Evolutionary conservation across 2,888 invertebrate species (phyloP).

Genomic region (Agrochola lota): DNA sequence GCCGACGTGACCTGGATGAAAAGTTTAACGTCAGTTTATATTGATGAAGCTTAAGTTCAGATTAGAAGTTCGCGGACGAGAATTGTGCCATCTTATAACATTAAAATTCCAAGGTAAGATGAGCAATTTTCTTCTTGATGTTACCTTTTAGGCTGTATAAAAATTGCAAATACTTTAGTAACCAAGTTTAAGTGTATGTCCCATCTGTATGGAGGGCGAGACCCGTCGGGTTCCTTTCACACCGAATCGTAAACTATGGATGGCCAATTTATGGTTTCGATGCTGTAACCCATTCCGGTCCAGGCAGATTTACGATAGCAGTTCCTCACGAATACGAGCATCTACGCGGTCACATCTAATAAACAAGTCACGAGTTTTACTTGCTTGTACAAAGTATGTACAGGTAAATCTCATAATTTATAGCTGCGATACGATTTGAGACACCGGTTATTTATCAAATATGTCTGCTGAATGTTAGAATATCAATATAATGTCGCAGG

Average conservation of each 20-base stretch:
- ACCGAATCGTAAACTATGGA: slow-evolving; percentile 87
- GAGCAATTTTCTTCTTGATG: slow-evolving; percentile 33
- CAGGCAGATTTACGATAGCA: slow-evolving; percentile 86
- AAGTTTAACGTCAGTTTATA: slow-evolving; percentile 61
- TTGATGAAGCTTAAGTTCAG: slow-evolving; percentile 56
- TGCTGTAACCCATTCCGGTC: slow-evolving; percentile 85
- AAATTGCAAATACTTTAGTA: slow-evolving; percentile 60
- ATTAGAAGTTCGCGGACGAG: slow-evolving; percentile 53
- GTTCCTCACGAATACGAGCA: slow-evolving; percentile 84
- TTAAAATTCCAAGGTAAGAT: slow-evolving; percentile 46
- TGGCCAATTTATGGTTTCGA: slow-evolving; percentile 87
- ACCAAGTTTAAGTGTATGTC: slow-evolving; percentile 71
- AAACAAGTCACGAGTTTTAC: slow-evolving; percentile 78
- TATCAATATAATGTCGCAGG: slow-evolving; percentile 15
- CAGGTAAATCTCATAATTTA: slow-evolving; percentile 56
- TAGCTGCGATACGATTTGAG: slow-evolving; percentile 39
- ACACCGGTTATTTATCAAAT: slow-evolving; percentile 41
- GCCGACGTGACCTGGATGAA: slow-evolving; percentile 63
- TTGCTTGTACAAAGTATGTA: slow-evolving; percentile 62
- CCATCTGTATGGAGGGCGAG: slow-evolving; percentile 71
- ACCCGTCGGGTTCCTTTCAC: slow-evolving; percentile 81
- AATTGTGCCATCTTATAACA: slow-evolving; percentile 36
- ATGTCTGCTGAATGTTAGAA: slow-evolving; percentile 24
- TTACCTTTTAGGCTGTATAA: slow-evolving; percentile 46
- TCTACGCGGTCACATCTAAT: slow-evolving; percentile 80